Evolutionary conservation across 2,888 invertebrate species (phyloP).

Genomic region (Spodoptera picta): DNA sequence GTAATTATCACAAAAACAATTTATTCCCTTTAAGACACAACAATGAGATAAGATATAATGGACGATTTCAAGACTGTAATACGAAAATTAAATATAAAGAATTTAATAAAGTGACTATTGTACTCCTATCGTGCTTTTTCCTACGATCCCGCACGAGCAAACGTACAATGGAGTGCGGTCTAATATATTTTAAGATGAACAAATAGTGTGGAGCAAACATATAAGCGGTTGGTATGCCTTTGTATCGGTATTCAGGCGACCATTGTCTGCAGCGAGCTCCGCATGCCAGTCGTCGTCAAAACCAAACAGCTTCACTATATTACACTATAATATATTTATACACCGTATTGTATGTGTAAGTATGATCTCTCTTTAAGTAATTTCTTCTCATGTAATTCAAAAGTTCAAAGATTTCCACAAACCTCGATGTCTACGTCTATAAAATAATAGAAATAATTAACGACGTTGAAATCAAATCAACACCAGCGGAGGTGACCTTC

Average conservation of each 20-base stretch:
- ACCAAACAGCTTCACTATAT: constrained; percentile 24
- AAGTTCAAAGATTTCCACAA: constrained; percentile 6
- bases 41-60: constrained; percentile 8
- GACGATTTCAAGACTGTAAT: no score
- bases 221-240: constrained; percentile 60
- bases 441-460: background rate
- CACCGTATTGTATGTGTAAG: background rate
- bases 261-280: constrained; percentile 54
- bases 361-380: background rate
- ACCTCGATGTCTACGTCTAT: background rate
- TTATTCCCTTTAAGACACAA: constrained; percentile 8
- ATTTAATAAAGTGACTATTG: constrained; percentile 32
- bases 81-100: constrained; percentile 13
- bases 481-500: constrained; percentile 1
- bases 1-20: no score
- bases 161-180: constrained; percentile 26
- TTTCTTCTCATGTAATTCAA: background rate
- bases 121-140: constrained; percentile 24
- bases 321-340: background rate
- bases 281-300: constrained; percentile 51
- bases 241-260: constrained; percentile 57
- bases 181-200: constrained; percentile 56
- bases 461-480: constrained; percentile 12
- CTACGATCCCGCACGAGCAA: constrained; percentile 22
- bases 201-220: constrained; percentile 59